phyloP scores from a whole-genome alignment of 2,797 vertebrate genomes.

The Steatocranus sp. region DNA sequence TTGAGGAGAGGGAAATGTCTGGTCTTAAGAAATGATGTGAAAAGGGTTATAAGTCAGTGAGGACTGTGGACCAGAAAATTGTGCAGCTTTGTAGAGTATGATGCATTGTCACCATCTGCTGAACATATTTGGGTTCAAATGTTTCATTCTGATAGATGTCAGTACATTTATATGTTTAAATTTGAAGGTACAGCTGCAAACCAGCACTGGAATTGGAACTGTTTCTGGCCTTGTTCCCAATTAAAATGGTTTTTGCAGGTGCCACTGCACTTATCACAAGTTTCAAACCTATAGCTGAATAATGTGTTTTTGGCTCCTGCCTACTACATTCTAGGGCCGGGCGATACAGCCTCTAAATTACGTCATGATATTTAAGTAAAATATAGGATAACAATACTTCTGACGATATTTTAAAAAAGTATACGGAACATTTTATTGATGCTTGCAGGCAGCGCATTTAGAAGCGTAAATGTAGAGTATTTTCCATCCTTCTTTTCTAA shows the following conservation, averaged over 20 bases:
- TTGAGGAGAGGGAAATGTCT: not conserved
- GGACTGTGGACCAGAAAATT: not conserved
- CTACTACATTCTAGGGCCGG: not conserved
- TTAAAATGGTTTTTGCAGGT: not conserved
- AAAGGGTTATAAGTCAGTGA: not conserved
- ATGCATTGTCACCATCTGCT: not conserved
- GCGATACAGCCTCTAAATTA: not conserved
- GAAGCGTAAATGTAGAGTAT: not conserved
- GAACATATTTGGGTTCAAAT: not conserved
- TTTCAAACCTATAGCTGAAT: constrained; percentile 5
- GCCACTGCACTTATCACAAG: not conserved
- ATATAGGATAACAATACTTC: not conserved
- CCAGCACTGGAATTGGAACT: not conserved
- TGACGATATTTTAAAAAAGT: not conserved
- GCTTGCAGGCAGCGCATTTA: not conserved
- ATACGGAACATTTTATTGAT: not conserved
- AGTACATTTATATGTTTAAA: not conserved
- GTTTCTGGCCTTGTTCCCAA: not conserved
- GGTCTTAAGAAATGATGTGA: not conserved
- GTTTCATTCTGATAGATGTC: not conserved
- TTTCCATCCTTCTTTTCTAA: not conserved
- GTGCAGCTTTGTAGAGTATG: not conserved
- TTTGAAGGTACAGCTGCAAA: not conserved
- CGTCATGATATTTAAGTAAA: not conserved
- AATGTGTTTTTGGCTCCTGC: not conserved